Conservation (phyloP, 2,797 vertebrate species). For the Cyprinodon diabolis region DNA sequence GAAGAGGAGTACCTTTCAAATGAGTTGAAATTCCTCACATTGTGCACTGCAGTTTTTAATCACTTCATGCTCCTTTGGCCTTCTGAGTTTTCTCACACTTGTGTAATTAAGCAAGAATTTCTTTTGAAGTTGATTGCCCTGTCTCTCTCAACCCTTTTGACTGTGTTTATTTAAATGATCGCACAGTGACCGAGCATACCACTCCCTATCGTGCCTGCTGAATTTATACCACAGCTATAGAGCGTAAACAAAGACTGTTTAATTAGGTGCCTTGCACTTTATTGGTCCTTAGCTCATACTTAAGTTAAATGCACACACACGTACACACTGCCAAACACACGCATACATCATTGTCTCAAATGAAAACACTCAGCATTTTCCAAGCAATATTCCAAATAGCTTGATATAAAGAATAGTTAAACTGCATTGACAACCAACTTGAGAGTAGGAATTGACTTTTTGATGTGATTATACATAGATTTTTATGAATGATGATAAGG, state of each 20-base stretch:
- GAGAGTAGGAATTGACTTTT: conserved; percentile 33
- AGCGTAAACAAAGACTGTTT: conserved; percentile 82
- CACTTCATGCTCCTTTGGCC: conserved; percentile 55
- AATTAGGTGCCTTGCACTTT: conserved; percentile 81
- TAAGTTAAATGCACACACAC: conserved; percentile 52
- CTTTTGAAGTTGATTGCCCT: conserved; percentile 73
- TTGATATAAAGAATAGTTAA: conserved; percentile 64
- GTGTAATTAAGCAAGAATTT: conserved; percentile 72
- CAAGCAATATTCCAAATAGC: conserved; percentile 58
- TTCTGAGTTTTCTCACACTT: conserved; percentile 58
- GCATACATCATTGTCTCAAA: conserved; percentile 38
- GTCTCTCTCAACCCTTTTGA: conserved; percentile 62
- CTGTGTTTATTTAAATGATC: conserved; percentile 75
- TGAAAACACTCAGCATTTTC: conserved; percentile 44
- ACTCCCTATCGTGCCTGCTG: conserved; percentile 66
- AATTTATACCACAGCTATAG: conserved; percentile 73
- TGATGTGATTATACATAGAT: conserved; percentile 37
- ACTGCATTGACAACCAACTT: conserved; percentile 53
- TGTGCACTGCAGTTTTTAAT: conserved; percentile 51
- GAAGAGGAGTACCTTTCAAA: conserved; percentile 33
- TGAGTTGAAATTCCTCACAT: conserved; percentile 33
- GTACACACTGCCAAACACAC: conserved; percentile 21
- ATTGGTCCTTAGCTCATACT: conserved; percentile 79
- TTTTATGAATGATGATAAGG: conserved; percentile 55
- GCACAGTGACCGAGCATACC: conserved; percentile 63